Conservation (phyloP, 2,797 vertebrate species). For the Phalanger gymnotis region DNA sequence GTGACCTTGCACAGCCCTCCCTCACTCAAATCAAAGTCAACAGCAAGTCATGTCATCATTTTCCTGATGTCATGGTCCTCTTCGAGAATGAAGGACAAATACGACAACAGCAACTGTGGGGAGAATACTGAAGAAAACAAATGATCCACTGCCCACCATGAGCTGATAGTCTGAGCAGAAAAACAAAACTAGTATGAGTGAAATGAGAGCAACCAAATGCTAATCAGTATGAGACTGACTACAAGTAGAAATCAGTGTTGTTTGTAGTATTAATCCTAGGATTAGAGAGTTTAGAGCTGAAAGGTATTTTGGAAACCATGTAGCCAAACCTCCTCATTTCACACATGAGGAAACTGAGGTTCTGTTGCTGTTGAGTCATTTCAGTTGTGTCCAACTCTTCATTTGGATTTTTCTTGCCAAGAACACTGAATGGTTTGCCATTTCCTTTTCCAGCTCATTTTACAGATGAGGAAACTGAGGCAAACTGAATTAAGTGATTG, state of each 20-base stretch:
- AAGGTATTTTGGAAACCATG: not conserved
- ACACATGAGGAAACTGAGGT: not conserved
- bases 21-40: too few relatives aligned
- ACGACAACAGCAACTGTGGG: too few relatives aligned
- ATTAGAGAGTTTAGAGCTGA: not conserved
- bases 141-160: too few relatives aligned
- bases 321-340: not conserved
- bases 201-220: not conserved
- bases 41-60: too few relatives aligned
- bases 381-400: not conserved
- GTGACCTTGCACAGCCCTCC: too few relatives aligned
- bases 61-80: too few relatives aligned
- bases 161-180: not conserved
- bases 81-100: too few relatives aligned
- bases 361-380: not conserved
- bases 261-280: not conserved
- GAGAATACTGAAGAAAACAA: not conserved
- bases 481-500: not conserved
- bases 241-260: not conserved
- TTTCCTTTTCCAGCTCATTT: not conserved
- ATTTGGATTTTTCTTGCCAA: not conserved
- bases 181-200: not conserved
- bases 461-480: not conserved
- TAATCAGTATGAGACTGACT: not conserved
- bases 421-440: not conserved